Percentiles rank a stretch among this genome's conserved stretches.
Evolutionary conservation across 2,888 invertebrate genomes (phyloP).

Genomic region (Cerceris ruficornis): DNA sequence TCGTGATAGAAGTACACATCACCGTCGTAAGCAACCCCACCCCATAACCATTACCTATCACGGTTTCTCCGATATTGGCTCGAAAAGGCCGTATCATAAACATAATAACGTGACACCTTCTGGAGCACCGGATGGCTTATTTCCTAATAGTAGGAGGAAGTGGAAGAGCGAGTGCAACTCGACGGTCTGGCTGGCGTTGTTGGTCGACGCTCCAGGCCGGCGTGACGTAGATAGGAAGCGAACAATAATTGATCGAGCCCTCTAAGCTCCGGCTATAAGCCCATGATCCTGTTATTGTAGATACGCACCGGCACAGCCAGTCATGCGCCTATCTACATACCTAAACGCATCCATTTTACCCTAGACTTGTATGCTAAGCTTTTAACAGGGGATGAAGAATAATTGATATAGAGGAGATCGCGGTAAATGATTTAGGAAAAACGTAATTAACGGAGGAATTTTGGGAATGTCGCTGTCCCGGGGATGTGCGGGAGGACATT

Average conservation of each 20-base stretch:
- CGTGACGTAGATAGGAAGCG: conserved; percentile 74
- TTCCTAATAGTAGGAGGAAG: conserved; percentile 52
- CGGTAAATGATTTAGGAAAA: background rate
- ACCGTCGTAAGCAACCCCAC: background rate
- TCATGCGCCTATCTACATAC: conserved; percentile 44
- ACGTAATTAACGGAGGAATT: no score
- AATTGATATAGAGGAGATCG: background rate
- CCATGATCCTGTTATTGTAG: conserved; percentile 78
- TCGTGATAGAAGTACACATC: conserved; percentile 26
- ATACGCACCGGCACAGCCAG: conserved; percentile 63
- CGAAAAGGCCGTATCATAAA: conserved; percentile 34
- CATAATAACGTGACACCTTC: conserved; percentile 39
- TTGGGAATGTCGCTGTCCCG: no score
- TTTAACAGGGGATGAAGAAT: background rate
- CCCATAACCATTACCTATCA: conserved; percentile 39
- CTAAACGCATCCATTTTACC: conserved; percentile 61
- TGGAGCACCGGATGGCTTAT: conserved; percentile 39
- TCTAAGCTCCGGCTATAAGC: conserved; percentile 77
- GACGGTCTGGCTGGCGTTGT: conserved; percentile 48
- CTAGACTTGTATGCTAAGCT: conserved; percentile 36
- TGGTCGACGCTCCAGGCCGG: conserved; percentile 58
- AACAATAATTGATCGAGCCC: conserved; percentile 78
- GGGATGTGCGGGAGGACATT: no score
- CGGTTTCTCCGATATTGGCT: conserved; percentile 31
- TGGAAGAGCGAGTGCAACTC: conserved; percentile 49